These are phyloP conservation scores for Stichodactyla helianthus DNA, from an alignment of 64 coral and sea anemone species.

Conservation along the genomic window DNA sequence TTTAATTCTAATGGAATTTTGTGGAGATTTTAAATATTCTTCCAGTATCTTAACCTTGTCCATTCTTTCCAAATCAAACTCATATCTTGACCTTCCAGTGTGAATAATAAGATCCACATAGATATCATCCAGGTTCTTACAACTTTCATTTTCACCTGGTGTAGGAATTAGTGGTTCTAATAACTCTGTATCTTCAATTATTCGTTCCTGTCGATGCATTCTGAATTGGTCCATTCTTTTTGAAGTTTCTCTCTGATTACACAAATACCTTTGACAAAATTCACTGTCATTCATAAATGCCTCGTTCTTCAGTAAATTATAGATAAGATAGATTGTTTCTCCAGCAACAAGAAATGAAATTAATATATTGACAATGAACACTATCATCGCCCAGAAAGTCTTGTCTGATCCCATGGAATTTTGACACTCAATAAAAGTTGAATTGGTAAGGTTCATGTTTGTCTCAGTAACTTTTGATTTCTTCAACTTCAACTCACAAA, in stretches of 20 bases:
- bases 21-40: conserved; percentile 4
- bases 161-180: conserved; percentile 20
- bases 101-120: no score
- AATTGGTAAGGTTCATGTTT: neutral
- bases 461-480: neutral
- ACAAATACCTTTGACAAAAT: conserved; percentile 33
- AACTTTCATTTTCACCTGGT: neutral
- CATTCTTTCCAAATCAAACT: conserved; percentile 6
- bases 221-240: neutral
- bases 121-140: conserved; percentile 16
- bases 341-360: conserved; percentile 21
- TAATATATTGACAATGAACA: neutral
- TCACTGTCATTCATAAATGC: conserved; percentile 17
- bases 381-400: neutral
- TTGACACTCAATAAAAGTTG: neutral
- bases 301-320: neutral
- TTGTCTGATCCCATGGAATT: no score
- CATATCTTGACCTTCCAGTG: conserved; percentile 9
- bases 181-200: neutral
- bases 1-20: conserved; percentile 8
- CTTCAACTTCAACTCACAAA: neutral
- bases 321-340: conserved; percentile 5
- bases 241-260: conserved; percentile 10
- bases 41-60: conserved; percentile 17
- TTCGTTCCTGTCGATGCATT: neutral